Base-by-base conservation (phyloP, 2,888 invertebrate species). In the Monoplex corrugatus region DNA sequence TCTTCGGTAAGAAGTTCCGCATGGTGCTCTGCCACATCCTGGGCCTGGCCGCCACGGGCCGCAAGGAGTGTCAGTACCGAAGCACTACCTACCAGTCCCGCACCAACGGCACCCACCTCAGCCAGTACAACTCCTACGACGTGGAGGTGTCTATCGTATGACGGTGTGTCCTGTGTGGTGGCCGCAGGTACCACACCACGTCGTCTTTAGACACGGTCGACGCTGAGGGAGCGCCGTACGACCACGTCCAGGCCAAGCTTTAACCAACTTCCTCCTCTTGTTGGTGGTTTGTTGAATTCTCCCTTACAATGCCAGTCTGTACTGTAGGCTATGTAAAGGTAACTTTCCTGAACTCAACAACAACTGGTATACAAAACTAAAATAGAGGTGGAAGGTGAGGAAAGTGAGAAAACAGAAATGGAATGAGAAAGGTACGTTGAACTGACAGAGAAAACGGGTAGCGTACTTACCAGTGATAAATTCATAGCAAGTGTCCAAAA, bases 1-100 rank as follows among this genome's bases (percentile, higher is more conserved):
- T 94, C 72, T 95, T 95, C 89, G 95, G 95, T 28, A 91, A 92
- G 90, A 95, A 95, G 90, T 95, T 95, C 91, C 92, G 95, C 35
- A 87, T 91, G 87, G 92, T 93, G 38, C 93, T 94, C 40, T 84
- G 90, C 43, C 86, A 89, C 83, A 90, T 91, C 40, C 91, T 93
- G 84, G 92, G 92, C 19, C 87, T 90, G 80, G 87, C 87, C 84
- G 63, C 87, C 40, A 44, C 45, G 82, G 87, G 86, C 43, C 86
- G 87, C 57, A 83, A 89, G 43, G 89, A 89, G 5, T 89, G 88
- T 23, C 91, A 91, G 86, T 92, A 91, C 86, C 88, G 91, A 44
- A 92, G 91, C 85, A 90, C 91, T 19, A 86, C 90, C 78, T 90
- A 84, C 88, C 87, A 90, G 75, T 90, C 90, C 10, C 68, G 90